Conservation (phyloP, 2,113 vertebrate genomes). For the Geothlypis trichas region DNA sequence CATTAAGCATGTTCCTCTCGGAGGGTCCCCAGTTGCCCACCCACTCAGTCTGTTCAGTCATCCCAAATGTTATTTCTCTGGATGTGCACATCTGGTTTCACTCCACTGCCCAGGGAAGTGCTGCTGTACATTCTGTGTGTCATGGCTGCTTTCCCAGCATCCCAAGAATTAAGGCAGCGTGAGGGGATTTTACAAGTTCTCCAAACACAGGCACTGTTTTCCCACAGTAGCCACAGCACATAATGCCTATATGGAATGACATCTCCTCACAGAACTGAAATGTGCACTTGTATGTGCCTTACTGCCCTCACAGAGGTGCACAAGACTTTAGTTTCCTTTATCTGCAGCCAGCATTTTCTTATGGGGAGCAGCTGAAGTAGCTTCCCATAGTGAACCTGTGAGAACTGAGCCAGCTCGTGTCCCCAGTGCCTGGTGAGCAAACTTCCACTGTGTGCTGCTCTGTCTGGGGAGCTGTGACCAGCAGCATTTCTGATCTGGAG, state of each 20-base stretch:
- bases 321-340: neutral
- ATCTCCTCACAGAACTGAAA: slow-evolving; percentile 11
- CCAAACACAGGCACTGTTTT: slow-evolving; percentile 57
- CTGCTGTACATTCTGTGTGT: slow-evolving; percentile 73
- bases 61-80: slow-evolving; percentile 74
- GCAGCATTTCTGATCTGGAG: neutral
- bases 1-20: slow-evolving; percentile 53
- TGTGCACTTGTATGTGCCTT: slow-evolving; percentile 47
- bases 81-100: slow-evolving; percentile 77
- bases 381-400: neutral
- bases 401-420: neutral
- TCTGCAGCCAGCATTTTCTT: neutral
- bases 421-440: neutral
- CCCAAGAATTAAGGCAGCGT: slow-evolving; percentile 69
- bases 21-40: slow-evolving; percentile 71
- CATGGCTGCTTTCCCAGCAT: slow-evolving; percentile 79
- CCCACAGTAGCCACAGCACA: slow-evolving; percentile 65
- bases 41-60: slow-evolving; percentile 75
- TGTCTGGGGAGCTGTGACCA: neutral
- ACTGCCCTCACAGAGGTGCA: neutral
- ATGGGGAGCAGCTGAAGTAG: neutral
- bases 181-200: slow-evolving; percentile 78
- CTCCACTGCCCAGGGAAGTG: slow-evolving; percentile 74
- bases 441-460: neutral
- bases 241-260: slow-evolving; percentile 7